These are phyloP conservation scores for Paragorgia papillata DNA, from an alignment of 92 coral and sea anemone species.

Conservation along the genomic window DNA sequence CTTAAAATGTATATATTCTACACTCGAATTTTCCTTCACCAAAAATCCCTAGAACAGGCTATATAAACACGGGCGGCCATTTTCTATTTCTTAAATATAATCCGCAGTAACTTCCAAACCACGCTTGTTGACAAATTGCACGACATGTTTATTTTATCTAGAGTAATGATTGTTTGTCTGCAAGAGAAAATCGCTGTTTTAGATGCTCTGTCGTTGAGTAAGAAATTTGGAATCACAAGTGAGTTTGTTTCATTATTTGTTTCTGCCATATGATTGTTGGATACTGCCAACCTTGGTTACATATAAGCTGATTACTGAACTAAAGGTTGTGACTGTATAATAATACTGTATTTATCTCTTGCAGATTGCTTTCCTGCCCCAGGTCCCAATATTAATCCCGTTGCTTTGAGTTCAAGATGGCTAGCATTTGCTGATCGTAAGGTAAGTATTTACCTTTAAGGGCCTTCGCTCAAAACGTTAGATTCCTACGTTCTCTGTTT, in stretches of 20 bases:
- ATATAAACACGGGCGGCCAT: too few species aligned
- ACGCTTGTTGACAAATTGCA: too few species aligned
- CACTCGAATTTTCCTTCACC: too few species aligned
- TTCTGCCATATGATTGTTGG: background rate
- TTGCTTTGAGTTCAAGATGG: conserved; percentile 92
- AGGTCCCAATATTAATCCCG: conserved; percentile 89
- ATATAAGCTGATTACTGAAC: background rate
- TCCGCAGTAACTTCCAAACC: too few species aligned
- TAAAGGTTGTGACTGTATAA: too few species aligned
- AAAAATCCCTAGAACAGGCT: too few species aligned
- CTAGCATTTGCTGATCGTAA: conserved; percentile 94
- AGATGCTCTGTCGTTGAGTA: conserved; percentile 86
- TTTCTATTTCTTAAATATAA: too few species aligned
- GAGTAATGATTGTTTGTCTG: conserved; percentile 89
- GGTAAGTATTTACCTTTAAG: conserved; percentile 65
- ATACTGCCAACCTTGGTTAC: background rate
- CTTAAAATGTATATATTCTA: too few species aligned
- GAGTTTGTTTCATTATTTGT: conserved; percentile 30
- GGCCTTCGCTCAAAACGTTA: too few species aligned
- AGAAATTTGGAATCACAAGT: conserved; percentile 88
- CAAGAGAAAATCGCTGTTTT: conserved; percentile 98
- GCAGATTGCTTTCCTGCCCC: conserved; percentile 95
- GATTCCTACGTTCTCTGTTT: too few species aligned
- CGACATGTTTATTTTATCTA: conserved; percentile 27
- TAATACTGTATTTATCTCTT: background rate